Conservation (phyloP, 1,140 invertebrate genomes). For the Brachionus sp. region DNA sequence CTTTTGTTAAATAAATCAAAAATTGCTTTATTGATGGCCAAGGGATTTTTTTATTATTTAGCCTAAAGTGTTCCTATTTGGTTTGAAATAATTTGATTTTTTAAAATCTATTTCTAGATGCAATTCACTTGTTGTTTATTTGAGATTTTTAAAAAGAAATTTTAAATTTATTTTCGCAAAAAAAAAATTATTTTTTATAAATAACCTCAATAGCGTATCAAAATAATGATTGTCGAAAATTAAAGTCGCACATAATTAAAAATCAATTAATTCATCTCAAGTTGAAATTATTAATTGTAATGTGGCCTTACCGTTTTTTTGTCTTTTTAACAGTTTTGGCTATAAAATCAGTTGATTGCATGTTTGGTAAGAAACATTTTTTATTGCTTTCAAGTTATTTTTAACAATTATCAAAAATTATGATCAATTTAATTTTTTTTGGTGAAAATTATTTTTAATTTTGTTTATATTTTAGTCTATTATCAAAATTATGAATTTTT, state of each 20-base stretch:
- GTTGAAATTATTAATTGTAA: neutral
- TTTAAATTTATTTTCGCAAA: neutral
- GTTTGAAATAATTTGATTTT: neutral
- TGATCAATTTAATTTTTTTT: neutral
- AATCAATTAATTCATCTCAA: neutral
- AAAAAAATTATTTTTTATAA: neutral
- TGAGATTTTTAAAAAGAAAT: neutral
- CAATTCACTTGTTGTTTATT: neutral
- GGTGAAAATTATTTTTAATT: neutral
- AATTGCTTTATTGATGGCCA: neutral
- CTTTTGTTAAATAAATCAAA: slow-evolving; percentile 1
- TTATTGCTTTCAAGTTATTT: too few relatives aligned
- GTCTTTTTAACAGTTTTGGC: neutral
- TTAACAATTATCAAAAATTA: neutral
- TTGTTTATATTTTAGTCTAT: neutral
- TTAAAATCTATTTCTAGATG: neutral
- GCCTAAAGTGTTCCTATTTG: neutral
- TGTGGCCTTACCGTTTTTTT: neutral
- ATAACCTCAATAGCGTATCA: neutral
- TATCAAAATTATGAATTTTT: slow-evolving; percentile 45
- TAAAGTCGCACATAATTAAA: neutral
- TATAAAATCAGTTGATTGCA: neutral
- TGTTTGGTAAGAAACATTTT: neutral
- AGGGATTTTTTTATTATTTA: slow-evolving; percentile 3
- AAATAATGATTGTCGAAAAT: neutral